Evolutionary conservation across 2,113 vertebrate species (phyloP).

Genomic region (Menura novaehollandiae): DNA sequence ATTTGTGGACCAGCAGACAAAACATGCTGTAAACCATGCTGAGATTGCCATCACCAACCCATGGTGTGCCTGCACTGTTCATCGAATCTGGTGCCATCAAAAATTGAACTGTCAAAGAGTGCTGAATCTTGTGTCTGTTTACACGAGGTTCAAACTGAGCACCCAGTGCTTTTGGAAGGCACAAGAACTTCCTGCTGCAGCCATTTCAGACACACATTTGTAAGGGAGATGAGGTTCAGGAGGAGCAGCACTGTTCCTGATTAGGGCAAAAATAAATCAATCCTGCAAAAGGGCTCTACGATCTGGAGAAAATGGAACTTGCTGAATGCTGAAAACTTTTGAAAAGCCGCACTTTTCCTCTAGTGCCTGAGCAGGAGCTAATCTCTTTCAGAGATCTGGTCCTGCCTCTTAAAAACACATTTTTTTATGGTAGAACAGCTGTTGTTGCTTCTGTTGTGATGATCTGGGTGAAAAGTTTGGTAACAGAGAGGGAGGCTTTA

Average conservation of each 20-base stretch:
- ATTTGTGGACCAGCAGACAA: background rate
- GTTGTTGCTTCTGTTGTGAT: conserved; percentile 66
- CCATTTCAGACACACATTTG: background rate
- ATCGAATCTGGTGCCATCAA: background rate
- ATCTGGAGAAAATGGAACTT: background rate
- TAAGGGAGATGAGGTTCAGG: background rate
- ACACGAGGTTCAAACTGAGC: background rate
- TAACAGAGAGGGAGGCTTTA: conserved; percentile 50
- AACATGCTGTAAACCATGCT: background rate
- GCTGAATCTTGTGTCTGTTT: background rate
- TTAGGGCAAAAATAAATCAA: conserved; percentile 4
- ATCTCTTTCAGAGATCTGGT: conserved; percentile 49
- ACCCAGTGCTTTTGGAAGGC: background rate
- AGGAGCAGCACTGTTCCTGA: background rate
- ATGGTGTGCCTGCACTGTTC: background rate
- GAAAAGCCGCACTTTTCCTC: background rate
- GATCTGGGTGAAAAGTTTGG: conserved; percentile 69
- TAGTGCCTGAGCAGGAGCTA: conserved; percentile 19
- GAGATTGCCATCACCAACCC: background rate
- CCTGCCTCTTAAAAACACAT: conserved; percentile 43
- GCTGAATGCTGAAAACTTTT: conserved; percentile 5
- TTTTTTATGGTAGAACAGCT: conserved; percentile 60
- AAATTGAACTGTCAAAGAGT: background rate
- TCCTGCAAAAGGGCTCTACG: background rate
- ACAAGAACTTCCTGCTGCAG: background rate